Evolutionary conservation across 2,888 invertebrate species (phyloP), one percentile per base, ranked within the genome.

Genomic region (Ashinkailepas kermadecensis): DNA sequence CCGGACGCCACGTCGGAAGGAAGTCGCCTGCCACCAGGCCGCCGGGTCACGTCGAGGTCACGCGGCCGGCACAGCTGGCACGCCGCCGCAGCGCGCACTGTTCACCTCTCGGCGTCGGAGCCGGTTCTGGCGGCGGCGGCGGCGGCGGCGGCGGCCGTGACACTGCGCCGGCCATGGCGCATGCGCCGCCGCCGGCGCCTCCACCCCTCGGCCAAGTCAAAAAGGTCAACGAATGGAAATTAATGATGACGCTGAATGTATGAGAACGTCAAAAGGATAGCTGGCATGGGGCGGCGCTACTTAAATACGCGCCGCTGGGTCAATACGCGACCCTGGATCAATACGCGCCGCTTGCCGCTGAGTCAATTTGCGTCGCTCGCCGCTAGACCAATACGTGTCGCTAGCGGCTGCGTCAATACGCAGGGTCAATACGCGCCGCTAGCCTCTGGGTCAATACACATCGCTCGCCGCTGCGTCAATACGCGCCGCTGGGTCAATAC

Each of bases 11-110:
- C 70, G 23, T 11, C 65, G 23, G 65, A 67, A 25, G 70, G 70
- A 70, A 70, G 39, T 23, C 23, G 39, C 9, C 70, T 25, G 15
- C 23, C 70, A 70, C 39, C 39, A 39, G 12, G 70, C 39, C 39
- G 39, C 70, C 70, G 70, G 70, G 70, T 70, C 70, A 70, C 70
- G 12, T 39, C 39, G 12, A 11, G 70, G 70, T 70, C 70, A 70
- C 70, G 70, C 70, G 15, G 70, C 39, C 39, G 18, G 70, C 15
- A 39, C 70, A 7, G 70, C 23, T 39, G 39, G 25, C 70, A 39
- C 39, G 70, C 70, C 39, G 70, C 70, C n/a, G 70, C 70, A 13
- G 70, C 39, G 25, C 39, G 15, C 70, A 70, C 70, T 15, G 15
- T 15, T 25, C 70, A 39, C 70, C 39, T 25, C 39, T 39, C 70